These are phyloP conservation scores for Heptranchias perlo DNA, from an alignment of 2,113 vertebrate species.

Conservation along the genomic window DNA sequence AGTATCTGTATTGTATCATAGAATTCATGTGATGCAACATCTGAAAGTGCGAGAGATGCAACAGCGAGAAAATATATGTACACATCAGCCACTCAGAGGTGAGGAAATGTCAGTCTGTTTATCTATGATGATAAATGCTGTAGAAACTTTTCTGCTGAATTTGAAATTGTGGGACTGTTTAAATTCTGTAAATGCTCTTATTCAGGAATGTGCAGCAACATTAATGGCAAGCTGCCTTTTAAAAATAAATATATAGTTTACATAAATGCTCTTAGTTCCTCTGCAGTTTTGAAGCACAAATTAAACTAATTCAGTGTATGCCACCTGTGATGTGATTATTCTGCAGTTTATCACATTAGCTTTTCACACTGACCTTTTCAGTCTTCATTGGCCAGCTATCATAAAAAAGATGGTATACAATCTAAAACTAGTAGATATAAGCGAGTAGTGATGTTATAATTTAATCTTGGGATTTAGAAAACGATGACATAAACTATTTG, in stretches of 20 bases:
- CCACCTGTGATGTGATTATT: neutral
- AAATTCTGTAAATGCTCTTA: neutral
- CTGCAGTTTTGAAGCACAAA: neutral
- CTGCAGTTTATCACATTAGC: neutral
- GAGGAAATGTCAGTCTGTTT: slow-evolving; percentile 41
- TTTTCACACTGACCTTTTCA: neutral
- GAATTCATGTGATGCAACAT: neutral
- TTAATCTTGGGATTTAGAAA: too few relatives aligned
- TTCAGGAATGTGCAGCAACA: neutral
- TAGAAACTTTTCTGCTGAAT: neutral
- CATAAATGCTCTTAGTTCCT: neutral
- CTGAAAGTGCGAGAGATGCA: slow-evolving; percentile 40
- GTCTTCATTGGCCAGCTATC: neutral
- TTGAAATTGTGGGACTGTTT: neutral
- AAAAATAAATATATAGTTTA: neutral
- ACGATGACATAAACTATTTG: too few relatives aligned
- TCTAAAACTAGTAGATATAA: too few relatives aligned
- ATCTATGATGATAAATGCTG: neutral
- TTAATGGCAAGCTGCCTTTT: neutral
- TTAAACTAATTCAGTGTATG: neutral
- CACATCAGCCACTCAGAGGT: slow-evolving; percentile 62
- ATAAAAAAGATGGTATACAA: neutral
- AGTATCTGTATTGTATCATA: slow-evolving; percentile 13
- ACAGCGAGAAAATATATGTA: slow-evolving; percentile 52
- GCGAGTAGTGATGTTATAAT: too few relatives aligned